These are phyloP conservation scores for Notodonta dromedarius DNA, from an alignment of 2,888 invertebrate genomes.

Conservation along the genomic window DNA sequence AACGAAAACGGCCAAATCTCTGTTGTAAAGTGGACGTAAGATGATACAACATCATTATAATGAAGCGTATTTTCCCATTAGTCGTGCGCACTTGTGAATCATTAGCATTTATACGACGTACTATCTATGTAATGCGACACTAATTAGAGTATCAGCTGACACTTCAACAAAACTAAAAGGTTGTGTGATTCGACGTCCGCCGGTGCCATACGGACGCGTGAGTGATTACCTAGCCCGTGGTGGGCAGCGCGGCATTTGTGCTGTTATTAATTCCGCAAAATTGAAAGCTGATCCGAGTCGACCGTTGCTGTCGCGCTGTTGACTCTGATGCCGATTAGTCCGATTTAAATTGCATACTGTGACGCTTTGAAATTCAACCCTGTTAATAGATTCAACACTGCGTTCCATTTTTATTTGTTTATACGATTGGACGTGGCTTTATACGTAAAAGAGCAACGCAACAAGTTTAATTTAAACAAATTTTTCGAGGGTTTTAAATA, in stretches of 20 bases:
- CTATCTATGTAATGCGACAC: slow-evolving; percentile 18
- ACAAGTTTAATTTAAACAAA: neutral
- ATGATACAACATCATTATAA: too few relatives aligned
- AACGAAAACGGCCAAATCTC: too few relatives aligned
- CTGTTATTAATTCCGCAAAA: slow-evolving; percentile 71
- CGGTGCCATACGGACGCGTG: slow-evolving; percentile 36
- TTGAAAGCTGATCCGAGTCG: slow-evolving; percentile 63
- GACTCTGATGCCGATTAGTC: slow-evolving; percentile 41
- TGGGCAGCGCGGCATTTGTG: slow-evolving; percentile 47
- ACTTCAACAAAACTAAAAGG: slow-evolving; percentile 24
- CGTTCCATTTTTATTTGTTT: slow-evolving; percentile 13
- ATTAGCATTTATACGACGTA: slow-evolving; percentile 5
- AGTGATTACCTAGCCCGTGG: slow-evolving; percentile 41
- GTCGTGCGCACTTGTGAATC: neutral
- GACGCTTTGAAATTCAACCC: slow-evolving; percentile 44
- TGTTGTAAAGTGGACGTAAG: too few relatives aligned
- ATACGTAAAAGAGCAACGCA: neutral
- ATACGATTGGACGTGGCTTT: neutral
- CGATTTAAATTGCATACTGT: slow-evolving; percentile 46
- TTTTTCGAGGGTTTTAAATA: neutral
- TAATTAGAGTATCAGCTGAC: slow-evolving; percentile 28
- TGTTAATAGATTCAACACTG: slow-evolving; percentile 31
- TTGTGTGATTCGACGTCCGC: slow-evolving; percentile 25
- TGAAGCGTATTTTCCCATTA: neutral
- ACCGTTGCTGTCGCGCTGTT: slow-evolving; percentile 44